A percentile compares a stretch with the other conserved stretches of the same genome.
Evolutionary conservation across 2,888 invertebrate genomes (phyloP).

Genomic region (Rotaria macrura): DNA sequence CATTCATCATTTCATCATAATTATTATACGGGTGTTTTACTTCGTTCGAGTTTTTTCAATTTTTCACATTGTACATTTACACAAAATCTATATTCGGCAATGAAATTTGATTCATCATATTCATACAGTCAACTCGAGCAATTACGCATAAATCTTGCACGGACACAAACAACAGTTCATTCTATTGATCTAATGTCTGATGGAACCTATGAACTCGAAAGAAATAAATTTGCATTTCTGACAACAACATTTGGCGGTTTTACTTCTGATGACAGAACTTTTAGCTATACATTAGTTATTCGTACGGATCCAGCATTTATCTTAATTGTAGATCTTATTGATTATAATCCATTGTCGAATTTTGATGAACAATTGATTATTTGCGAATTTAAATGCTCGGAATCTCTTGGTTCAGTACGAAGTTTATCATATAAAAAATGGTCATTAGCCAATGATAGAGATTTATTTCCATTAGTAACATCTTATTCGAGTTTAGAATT

Average conservation of each 20-base stretch:
- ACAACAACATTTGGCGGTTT: conserved; percentile 15
- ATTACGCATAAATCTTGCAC: neutral
- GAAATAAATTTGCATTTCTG: conserved; percentile 1
- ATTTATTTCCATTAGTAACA: conserved; percentile 27
- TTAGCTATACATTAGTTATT: neutral
- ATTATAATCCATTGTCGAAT: conserved; percentile 22
- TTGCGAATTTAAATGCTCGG: neutral
- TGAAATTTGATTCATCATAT: neutral
- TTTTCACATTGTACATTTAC: conserved; percentile 2
- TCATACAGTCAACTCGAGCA: neutral
- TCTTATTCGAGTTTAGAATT: conserved; percentile 25
- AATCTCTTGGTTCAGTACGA: neutral
- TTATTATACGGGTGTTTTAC: neutral
- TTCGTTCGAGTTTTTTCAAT: neutral
- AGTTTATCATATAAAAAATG: neutral
- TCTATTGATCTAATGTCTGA: neutral
- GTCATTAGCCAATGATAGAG: conserved; percentile 18
- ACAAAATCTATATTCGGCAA: neutral
- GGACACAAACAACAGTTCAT: neutral
- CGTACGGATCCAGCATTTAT: conserved; percentile 28
- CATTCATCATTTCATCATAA: neutral
- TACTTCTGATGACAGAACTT: neutral
- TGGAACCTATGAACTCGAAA: neutral
- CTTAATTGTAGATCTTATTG: conserved; percentile 28
- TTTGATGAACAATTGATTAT: conserved; percentile 8